A percentile compares a stretch with the other conserved stretches of the same genome.
Evolutionary conservation across 2,113 vertebrate species (phyloP).

Genomic region (Scomber colias): DNA sequence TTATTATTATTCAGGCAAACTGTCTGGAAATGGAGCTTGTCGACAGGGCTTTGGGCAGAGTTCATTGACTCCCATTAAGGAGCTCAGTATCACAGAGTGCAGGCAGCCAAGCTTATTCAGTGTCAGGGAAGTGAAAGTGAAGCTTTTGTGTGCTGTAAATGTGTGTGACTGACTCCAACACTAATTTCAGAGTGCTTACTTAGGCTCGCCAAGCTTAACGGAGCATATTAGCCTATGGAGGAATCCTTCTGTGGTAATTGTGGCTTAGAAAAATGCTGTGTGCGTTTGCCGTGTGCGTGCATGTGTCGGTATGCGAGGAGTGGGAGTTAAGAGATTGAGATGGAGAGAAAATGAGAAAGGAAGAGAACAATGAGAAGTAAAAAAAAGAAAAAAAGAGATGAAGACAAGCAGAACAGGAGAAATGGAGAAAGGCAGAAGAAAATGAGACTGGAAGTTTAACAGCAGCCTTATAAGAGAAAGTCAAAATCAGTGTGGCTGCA

Average conservation of each 20-base stretch:
- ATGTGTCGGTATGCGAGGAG: not conserved
- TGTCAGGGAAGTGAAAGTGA: constrained; percentile 40
- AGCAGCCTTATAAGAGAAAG: too few species aligned
- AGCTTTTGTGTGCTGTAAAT: constrained; percentile 45
- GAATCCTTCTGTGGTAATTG: constrained; percentile 45
- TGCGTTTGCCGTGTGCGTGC: not conserved
- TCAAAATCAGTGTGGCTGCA: too few species aligned
- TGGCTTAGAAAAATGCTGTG: constrained; percentile 33
- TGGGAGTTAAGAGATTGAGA: constrained; percentile 7
- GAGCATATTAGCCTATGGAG: constrained; percentile 46
- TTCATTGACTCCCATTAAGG: constrained; percentile 66
- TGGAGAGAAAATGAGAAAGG: not conserved
- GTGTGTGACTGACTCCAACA: constrained; percentile 42
- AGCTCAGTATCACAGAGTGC: constrained; percentile 54
- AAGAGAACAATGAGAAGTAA: not conserved
- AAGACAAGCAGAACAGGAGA: not conserved
- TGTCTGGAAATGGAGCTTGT: constrained; percentile 37
- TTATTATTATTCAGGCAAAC: constrained; percentile 56
- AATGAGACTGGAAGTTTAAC: too few species aligned
- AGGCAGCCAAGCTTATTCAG: constrained; percentile 40
- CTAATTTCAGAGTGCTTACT: constrained; percentile 71
- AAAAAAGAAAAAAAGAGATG: not conserved
- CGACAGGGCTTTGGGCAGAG: constrained; percentile 49
- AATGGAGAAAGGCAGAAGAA: not conserved
- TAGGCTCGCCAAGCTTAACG: constrained; percentile 51